phyloP scores from a whole-genome alignment of 2,113 vertebrate species.

The Rhinoptilus africanus region DNA sequence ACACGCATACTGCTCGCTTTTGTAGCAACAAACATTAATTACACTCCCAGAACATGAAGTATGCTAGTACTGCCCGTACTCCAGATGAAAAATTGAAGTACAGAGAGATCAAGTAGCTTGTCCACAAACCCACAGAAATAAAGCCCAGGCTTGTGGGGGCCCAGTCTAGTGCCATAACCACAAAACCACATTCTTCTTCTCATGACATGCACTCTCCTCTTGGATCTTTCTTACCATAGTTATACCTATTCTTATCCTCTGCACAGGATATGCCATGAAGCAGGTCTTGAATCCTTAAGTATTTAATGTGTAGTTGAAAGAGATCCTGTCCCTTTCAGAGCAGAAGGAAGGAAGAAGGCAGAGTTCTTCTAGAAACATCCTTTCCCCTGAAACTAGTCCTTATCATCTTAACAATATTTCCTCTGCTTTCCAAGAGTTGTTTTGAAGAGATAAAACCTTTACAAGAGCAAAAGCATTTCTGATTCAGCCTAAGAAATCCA shows the following conservation, averaged over 20 bases:
- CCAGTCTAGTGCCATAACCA: not conserved
- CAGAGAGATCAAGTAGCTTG: not conserved
- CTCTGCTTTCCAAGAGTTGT: slow-evolving; percentile 35
- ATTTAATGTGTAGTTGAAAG: not conserved
- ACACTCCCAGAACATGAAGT: not conserved
- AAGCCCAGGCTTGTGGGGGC: not conserved
- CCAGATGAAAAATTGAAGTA: not conserved
- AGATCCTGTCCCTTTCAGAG: not conserved
- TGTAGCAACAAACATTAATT: not conserved
- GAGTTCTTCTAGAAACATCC: slow-evolving; percentile 14
- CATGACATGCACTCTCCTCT: not conserved
- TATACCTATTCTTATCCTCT: not conserved
- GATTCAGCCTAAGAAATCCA: not conserved
- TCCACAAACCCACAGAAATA: not conserved
- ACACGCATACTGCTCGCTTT: not conserved
- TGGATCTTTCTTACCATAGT: not conserved
- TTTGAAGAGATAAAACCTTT: slow-evolving; percentile 29
- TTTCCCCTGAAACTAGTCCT: not conserved
- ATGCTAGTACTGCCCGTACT: not conserved
- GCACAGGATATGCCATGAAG: not conserved
- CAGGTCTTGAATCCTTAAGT: not conserved
- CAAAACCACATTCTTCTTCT: not conserved
- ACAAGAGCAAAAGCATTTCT: not conserved
- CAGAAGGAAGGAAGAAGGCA: slow-evolving; percentile 24
- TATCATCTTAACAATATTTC: not conserved